A percentile compares a stretch with the other conserved stretches of the same genome.
These are phyloP conservation scores for Acrobasis suavella DNA, from an alignment of 2,888 invertebrate genomes.

Conservation along the genomic window DNA sequence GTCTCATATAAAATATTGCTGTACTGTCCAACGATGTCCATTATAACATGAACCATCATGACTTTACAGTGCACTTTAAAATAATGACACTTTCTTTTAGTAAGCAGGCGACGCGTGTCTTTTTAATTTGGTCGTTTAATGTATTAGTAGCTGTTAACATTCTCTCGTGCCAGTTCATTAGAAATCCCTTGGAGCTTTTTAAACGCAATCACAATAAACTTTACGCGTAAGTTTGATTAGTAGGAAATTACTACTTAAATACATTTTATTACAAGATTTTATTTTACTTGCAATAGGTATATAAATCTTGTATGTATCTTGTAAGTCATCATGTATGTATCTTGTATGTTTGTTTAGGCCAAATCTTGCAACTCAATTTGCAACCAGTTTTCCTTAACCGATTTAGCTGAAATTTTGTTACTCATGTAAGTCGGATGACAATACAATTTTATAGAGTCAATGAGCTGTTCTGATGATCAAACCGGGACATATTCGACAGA, in stretches of 20 bases:
- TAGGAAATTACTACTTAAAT: neutral
- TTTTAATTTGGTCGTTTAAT: slow-evolving; percentile 38
- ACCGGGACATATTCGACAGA: too few relatives aligned
- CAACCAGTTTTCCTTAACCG: too few relatives aligned
- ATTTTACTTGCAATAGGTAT: too few relatives aligned
- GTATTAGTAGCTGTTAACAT: slow-evolving; percentile 57
- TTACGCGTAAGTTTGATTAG: slow-evolving; percentile 9
- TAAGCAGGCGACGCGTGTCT: slow-evolving; percentile 31
- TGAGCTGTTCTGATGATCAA: too few relatives aligned
- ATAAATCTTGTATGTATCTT: too few relatives aligned
- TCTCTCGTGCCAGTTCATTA: slow-evolving; percentile 57
- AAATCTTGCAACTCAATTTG: too few relatives aligned
- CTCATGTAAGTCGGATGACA: too few relatives aligned
- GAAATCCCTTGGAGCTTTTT: slow-evolving; percentile 52
- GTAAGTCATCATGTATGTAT: too few relatives aligned
- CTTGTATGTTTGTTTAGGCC: too few relatives aligned
- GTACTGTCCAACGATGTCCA: slow-evolving; percentile 41
- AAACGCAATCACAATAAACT: slow-evolving; percentile 43
- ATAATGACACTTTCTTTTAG: slow-evolving; percentile 5
- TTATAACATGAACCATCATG: slow-evolving; percentile 34
- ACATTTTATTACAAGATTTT: neutral
- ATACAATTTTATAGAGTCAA: too few relatives aligned
- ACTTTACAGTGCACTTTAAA: slow-evolving; percentile 16
- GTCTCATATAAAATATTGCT: slow-evolving; percentile 53
- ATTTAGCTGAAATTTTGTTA: too few relatives aligned